Conservation (phyloP, 2,797 vertebrate genomes). For the Orientallactaga sibirica region DNA sequence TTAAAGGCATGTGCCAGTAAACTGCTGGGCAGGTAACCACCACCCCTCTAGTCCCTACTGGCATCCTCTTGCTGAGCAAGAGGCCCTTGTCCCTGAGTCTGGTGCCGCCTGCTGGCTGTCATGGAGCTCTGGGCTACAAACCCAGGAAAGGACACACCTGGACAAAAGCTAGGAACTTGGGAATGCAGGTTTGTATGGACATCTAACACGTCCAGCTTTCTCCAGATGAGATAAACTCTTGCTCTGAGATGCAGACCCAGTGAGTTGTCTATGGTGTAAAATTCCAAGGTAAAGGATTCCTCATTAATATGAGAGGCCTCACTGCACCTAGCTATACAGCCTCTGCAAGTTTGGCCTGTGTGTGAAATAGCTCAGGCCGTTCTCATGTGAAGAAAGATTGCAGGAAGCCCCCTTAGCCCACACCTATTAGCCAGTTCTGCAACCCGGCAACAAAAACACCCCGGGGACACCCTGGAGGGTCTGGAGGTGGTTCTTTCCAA, state of each 20-base stretch:
- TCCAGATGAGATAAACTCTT: background rate
- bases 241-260: background rate
- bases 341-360: background rate
- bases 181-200: background rate
- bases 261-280: background rate
- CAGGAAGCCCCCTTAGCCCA: background rate
- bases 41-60: rapidly evolving
- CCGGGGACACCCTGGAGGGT: rapidly evolving
- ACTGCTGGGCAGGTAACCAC: background rate
- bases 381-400: background rate
- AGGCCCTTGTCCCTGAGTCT: background rate
- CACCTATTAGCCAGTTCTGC: background rate
- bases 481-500: no score
- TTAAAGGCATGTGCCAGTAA: no score
- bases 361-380: background rate
- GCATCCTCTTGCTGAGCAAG: rapidly evolving
- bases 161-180: background rate
- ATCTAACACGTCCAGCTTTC: background rate
- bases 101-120: background rate
- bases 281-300: background rate
- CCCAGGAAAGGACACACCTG: background rate
- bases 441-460: background rate
- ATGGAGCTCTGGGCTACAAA: background rate
- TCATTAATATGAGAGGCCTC: rapidly evolving
- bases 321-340: background rate